These are phyloP conservation scores for Strigops habroptila DNA, from an alignment of 2,113 vertebrate species.

Conservation along the genomic window DNA sequence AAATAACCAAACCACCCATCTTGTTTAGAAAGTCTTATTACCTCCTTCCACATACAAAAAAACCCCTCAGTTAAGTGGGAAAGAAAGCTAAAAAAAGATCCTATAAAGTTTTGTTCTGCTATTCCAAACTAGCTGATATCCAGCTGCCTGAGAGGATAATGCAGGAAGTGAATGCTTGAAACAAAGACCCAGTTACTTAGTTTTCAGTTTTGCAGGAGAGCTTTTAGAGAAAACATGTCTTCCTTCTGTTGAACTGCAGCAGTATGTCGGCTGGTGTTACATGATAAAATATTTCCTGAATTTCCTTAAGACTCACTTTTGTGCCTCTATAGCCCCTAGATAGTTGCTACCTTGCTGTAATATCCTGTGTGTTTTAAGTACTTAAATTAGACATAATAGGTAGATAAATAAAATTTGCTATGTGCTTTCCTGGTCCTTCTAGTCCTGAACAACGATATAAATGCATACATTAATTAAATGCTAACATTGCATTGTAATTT, in stretches of 20 bases:
- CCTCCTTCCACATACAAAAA: neutral
- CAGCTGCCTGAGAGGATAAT: neutral
- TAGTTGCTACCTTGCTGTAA: neutral
- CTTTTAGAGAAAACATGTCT: neutral
- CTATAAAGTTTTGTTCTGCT: neutral
- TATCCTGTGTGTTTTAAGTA: neutral
- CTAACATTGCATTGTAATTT: slow-evolving; percentile 17
- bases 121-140: neutral
- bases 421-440: neutral
- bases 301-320: neutral
- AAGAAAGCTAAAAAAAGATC: neutral
- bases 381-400: slow-evolving; percentile 3
- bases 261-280: neutral
- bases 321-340: neutral
- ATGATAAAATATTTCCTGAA: neutral
- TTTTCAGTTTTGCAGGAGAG: neutral
- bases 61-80: neutral
- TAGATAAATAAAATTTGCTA: neutral
- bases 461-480: slow-evolving; percentile 13
- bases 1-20: neutral
- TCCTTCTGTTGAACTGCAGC: neutral
- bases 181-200: neutral
- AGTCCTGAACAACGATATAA: slow-evolving; percentile 1
- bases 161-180: neutral
- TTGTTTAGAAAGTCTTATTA: neutral